Conservation (phyloP, 2,888 invertebrate species). For the Pogonocherus hispidulus region DNA sequence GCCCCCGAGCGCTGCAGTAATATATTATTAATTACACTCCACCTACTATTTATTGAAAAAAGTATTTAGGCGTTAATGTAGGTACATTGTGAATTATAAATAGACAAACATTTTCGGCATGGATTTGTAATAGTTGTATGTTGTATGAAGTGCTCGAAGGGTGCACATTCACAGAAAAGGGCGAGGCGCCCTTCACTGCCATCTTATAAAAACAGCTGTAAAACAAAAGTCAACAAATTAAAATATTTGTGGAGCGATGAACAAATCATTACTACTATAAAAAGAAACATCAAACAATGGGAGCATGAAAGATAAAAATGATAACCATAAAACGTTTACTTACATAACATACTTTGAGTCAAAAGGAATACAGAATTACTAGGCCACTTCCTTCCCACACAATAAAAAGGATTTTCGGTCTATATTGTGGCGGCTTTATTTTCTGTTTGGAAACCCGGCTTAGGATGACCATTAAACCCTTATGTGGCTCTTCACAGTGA, state of each 20-base stretch:
- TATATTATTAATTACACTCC: too few relatives aligned
- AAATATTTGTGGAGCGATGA: slow-evolving; percentile 47
- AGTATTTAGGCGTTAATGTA: too few relatives aligned
- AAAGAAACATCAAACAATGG: slow-evolving; percentile 44
- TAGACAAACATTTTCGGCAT: too few relatives aligned
- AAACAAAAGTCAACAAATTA: slow-evolving; percentile 44
- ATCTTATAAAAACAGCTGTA: slow-evolving; percentile 29
- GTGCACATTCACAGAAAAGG: not conserved
- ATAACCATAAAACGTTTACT: slow-evolving; percentile 59
- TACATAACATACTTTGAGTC: slow-evolving; percentile 56
- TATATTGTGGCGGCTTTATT: slow-evolving; percentile 42
- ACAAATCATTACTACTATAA: slow-evolving; percentile 51
- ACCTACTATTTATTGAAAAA: too few relatives aligned
- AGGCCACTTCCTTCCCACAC: slow-evolving; percentile 51
- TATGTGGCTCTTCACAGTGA: slow-evolving; percentile 27
- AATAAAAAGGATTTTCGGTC: slow-evolving; percentile 55
- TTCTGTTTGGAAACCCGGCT: slow-evolving; percentile 42
- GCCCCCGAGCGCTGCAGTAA: too few relatives aligned
- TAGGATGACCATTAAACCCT: slow-evolving; percentile 38
- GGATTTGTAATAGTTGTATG: not conserved
- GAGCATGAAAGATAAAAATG: slow-evolving; percentile 53
- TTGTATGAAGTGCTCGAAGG: too few relatives aligned
- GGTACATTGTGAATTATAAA: too few relatives aligned
- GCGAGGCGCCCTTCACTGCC: slow-evolving; percentile 7
- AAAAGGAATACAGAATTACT: slow-evolving; percentile 59